Conservation (phyloP, 2,113 vertebrate species). For the Fregata magnificens region DNA sequence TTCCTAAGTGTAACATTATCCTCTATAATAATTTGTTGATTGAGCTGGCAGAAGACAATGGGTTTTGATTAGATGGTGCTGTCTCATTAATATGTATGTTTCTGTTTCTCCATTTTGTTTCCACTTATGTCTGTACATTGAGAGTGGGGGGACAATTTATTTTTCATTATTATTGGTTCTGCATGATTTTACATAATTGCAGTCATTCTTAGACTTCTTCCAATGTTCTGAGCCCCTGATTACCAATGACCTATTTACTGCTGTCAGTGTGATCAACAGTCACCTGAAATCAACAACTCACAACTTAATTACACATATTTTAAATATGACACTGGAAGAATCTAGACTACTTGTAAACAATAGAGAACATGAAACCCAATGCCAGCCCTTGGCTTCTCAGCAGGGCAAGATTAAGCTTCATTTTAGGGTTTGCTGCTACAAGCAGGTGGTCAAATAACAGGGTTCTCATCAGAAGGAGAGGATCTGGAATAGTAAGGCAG, state of each 20-base stretch:
- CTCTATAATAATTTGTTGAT: conserved; percentile 61
- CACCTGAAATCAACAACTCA: neutral
- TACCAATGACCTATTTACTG: neutral
- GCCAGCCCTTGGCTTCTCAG: neutral
- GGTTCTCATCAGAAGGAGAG: fast-evolving
- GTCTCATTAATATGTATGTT: conserved; percentile 55
- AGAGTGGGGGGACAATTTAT: neutral
- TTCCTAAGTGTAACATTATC: conserved; percentile 56
- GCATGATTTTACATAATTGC: conserved; percentile 20
- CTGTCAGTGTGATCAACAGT: neutral
- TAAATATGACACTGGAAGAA: neutral
- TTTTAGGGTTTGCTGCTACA: neutral
- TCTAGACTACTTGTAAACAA: neutral
- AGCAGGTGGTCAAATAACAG: neutral
- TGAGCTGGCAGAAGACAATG: conserved; percentile 54
- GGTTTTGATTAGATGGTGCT: conserved; percentile 49
- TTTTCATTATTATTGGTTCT: conserved; percentile 36
- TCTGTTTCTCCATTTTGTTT: conserved; percentile 23
- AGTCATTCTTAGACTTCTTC: conserved; percentile 14
- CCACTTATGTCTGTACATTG: neutral
- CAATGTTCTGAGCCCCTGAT: neutral
- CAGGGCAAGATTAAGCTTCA: neutral
- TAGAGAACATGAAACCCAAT: neutral
- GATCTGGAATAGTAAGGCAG: neutral
- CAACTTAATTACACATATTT: neutral